Evolutionary conservation across 2,113 vertebrate genomes (phyloP).

Genomic region (Epinephelus moara): DNA sequence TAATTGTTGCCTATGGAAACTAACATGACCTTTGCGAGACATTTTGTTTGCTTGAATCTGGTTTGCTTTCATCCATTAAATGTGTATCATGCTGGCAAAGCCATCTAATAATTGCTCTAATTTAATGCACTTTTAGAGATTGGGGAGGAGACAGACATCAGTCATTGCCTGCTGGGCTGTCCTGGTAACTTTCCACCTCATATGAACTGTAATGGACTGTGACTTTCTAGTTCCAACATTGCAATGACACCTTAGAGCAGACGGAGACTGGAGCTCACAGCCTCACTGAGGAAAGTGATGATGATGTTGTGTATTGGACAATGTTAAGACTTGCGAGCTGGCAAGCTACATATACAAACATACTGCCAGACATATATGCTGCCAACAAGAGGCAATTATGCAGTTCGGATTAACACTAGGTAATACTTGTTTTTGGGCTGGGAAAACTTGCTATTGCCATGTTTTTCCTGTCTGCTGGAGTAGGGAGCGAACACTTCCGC

Average conservation of each 20-base stretch:
- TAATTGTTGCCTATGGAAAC: background rate
- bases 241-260: constrained; percentile 60
- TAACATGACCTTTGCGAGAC: constrained; percentile 32
- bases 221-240: constrained; percentile 67
- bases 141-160: constrained; percentile 65
- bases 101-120: constrained; percentile 57
- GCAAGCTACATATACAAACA: constrained; percentile 38
- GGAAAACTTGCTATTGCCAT: constrained; percentile 31
- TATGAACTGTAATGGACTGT: constrained; percentile 73
- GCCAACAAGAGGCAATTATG: constrained; percentile 55
- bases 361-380: constrained; percentile 45
- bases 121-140: constrained; percentile 67
- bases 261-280: constrained; percentile 42
- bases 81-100: constrained; percentile 25
- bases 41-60: constrained; percentile 50
- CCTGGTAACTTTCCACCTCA: constrained; percentile 73
- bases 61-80: constrained; percentile 49
- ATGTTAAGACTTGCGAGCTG: constrained; percentile 48
- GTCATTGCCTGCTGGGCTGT: constrained; percentile 66
- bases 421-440: constrained; percentile 42
- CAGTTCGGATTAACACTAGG: constrained; percentile 45
- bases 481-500: constrained; percentile 7
- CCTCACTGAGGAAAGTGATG: constrained; percentile 38
- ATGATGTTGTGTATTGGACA: constrained; percentile 49
- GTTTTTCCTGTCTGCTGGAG: constrained; percentile 32